Conservation (phyloP, 2,797 vertebrate species). For the Rhinophrynus dorsalis region DNA sequence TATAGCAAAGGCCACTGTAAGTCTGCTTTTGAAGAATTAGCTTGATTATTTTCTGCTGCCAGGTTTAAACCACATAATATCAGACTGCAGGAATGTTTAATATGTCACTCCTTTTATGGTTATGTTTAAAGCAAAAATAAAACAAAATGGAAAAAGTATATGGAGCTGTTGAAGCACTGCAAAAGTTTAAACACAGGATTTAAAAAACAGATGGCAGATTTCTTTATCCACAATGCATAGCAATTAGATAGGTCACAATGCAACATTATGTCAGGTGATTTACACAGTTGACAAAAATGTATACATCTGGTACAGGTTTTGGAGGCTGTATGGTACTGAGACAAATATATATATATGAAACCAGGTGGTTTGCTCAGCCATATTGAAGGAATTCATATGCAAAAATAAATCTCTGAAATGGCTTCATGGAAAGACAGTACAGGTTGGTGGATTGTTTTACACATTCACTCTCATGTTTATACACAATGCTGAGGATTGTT, state of each 20-base stretch:
- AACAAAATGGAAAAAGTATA: too few relatives aligned
- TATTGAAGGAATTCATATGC: too few relatives aligned
- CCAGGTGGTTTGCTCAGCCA: too few relatives aligned
- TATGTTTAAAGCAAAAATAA: constrained; percentile 69
- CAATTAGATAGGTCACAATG: constrained; percentile 60
- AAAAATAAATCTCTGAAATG: too few relatives aligned
- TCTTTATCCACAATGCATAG: too few relatives aligned
- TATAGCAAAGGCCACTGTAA: constrained; percentile 56
- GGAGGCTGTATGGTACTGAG: neutral
- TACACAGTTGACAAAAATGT: neutral
- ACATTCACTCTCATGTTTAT: too few relatives aligned
- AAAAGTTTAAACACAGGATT: constrained; percentile 73
- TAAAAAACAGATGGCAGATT: constrained; percentile 65
- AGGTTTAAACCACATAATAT: constrained; percentile 68
- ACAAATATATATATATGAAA: too few relatives aligned
- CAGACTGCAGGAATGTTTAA: constrained; percentile 64
- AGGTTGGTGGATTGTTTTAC: too few relatives aligned
- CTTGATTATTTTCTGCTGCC: constrained; percentile 65
- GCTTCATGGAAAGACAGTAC: too few relatives aligned
- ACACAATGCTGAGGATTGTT: too few relatives aligned
- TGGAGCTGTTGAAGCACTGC: constrained; percentile 71
- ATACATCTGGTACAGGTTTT: neutral
- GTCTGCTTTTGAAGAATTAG: constrained; percentile 62
- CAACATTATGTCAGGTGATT: constrained; percentile 62
- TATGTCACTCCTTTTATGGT: constrained; percentile 71